phyloP scores from a whole-genome alignment of 2,113 vertebrate genomes.

The Leptocoma aspasia region DNA sequence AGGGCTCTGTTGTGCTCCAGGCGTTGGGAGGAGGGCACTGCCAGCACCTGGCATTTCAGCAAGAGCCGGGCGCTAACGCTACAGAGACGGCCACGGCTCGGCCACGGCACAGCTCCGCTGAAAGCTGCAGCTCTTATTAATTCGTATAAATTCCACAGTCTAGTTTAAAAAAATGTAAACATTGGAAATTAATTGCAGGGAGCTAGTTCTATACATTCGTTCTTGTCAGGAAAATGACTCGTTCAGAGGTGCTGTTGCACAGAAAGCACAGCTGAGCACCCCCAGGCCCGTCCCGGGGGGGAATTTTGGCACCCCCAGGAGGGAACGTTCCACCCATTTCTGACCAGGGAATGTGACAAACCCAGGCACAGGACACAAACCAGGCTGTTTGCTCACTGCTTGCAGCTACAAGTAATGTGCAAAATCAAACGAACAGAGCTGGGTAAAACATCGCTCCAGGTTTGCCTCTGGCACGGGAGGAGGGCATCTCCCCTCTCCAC shows the following conservation, averaged over 20 bases:
- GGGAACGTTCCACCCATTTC: background rate
- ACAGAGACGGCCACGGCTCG: slow-evolving; percentile 61
- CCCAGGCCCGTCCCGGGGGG: background rate
- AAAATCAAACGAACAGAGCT: slow-evolving; percentile 55
- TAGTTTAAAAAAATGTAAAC: slow-evolving; percentile 84
- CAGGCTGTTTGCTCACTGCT: slow-evolving; percentile 40
- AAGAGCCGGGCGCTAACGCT: slow-evolving; percentile 61
- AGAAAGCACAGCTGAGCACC: slow-evolving; percentile 26
- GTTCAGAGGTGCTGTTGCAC: slow-evolving; percentile 52
- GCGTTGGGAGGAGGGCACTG: slow-evolving; percentile 14
- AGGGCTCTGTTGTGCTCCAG: slow-evolving; percentile 55
- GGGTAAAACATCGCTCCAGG: slow-evolving; percentile 28
- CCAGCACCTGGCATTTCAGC: slow-evolving; percentile 50
- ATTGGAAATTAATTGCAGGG: slow-evolving; percentile 77
- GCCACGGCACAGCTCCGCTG: slow-evolving; percentile 58
- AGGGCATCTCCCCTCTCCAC: slow-evolving; percentile 38
- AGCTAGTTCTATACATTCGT: slow-evolving; percentile 81
- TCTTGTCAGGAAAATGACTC: slow-evolving; percentile 75
- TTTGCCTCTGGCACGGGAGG: slow-evolving; percentile 36
- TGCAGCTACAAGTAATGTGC: slow-evolving; percentile 68
- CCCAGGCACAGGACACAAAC: slow-evolving; percentile 49
- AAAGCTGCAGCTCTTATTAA: slow-evolving; percentile 67
- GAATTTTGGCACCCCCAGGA: background rate
- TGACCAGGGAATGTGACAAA: slow-evolving; percentile 10
- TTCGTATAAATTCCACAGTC: slow-evolving; percentile 76